Base-by-base conservation (phyloP, 2,113 vertebrate genomes). In the Plotosus lineatus region DNA sequence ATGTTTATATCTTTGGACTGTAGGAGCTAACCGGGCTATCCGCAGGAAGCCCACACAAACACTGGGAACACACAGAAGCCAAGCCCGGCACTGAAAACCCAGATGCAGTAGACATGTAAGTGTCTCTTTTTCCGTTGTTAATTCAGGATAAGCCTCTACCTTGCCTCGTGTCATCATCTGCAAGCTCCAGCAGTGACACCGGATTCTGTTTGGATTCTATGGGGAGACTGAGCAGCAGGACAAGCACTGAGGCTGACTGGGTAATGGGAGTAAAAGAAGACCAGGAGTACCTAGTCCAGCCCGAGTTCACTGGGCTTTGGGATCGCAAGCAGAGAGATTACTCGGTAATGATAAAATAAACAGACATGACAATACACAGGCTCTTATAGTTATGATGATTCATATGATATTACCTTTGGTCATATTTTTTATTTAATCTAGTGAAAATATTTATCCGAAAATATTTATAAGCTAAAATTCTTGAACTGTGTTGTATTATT, bases 291-390 rank as follows among this genome's bases (percentile, higher is more conserved):
- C 86, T 97, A 26, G 86, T 87, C 0, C 86, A 94, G 85, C 96
- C 96, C 0, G 96, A 97, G 84, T 95, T 98, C 83, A 87, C 87
- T 0, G 96, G 96, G 19, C 93, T 96, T 6, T 96, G 95, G 96
- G 85, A 85, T 31, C 88, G 84, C 89, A 17, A 79, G 56, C 44
- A 84, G 75, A 56, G 38, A 58, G 0, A 44, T 53, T 38, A 76
- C 73, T 75, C 1, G 63, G 82, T 83, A 83, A 75, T 19, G 23
- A 69, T 56, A 15, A 17, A 14, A 78, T 48, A 23, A 9, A 48
- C 31, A 17, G 6, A 46, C 40, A n/a, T n/a, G n/a, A n/a, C n/a
- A n/a, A n/a, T n/a, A n/a, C n/a, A 44, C 42, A 31, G 4, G 51
- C 12, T 36, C 15, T 36, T 51, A 51, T 10, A 72, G 26, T 72